Percentiles rank a stretch among this genome's conserved stretches.
Conservation (phyloP, 1,140 invertebrate species). For the Hypothenemus hampei region DNA sequence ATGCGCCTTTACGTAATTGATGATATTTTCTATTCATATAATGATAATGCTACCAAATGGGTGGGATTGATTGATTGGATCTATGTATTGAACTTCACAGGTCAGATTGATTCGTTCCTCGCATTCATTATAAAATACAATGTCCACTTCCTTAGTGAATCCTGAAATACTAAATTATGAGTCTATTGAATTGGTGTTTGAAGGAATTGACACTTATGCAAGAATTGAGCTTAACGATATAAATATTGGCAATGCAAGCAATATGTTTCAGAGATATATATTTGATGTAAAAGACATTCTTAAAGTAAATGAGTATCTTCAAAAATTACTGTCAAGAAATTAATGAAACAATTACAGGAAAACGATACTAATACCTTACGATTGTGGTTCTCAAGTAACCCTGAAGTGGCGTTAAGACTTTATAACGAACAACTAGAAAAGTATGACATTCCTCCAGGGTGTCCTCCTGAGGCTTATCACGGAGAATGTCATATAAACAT, state of each 20-base stretch:
- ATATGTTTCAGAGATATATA: conserved; percentile 85
- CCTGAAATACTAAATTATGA: conserved; percentile 18
- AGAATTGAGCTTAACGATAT: conserved; percentile 67
- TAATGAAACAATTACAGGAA: conserved; percentile 42
- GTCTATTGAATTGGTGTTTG: conserved; percentile 51
- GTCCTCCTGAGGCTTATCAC: conserved; percentile 70
- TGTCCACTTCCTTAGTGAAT: no score
- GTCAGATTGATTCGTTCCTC: no score
- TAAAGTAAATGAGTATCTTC: no score
- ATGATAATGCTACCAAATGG: background rate
- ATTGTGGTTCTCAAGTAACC: conserved; percentile 71
- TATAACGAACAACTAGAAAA: conserved; percentile 51
- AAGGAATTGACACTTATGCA: conserved; percentile 84
- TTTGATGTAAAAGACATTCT: conserved; percentile 62
- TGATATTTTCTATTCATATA: background rate
- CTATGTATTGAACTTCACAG: background rate
- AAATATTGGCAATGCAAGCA: conserved; percentile 63
- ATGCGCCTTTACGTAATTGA: background rate
- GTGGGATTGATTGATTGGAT: background rate
- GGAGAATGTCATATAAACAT: conserved; percentile 95
- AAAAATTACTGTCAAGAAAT: no score
- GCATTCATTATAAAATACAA: no score
- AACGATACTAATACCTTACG: conserved; percentile 59
- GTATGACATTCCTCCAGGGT: conserved; percentile 74
- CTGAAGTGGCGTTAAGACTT: conserved; percentile 58